Conservation (phyloP, 2,888 invertebrate genomes). For the Selenia dentaria region DNA sequence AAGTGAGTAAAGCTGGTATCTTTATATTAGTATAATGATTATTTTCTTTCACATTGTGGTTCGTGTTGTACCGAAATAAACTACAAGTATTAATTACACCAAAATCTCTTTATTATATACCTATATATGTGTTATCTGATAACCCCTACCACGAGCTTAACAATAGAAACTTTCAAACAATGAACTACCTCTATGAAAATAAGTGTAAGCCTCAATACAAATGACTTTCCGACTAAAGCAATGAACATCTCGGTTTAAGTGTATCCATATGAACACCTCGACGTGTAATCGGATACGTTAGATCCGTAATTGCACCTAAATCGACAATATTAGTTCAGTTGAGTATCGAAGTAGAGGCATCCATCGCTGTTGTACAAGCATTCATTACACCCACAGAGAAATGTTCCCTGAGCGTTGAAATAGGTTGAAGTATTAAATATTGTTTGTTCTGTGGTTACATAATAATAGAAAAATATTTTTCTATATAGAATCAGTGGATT, state of each 20-base stretch:
- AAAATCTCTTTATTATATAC: too few species aligned
- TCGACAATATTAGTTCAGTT: conserved; percentile 66
- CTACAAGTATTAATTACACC: too few species aligned
- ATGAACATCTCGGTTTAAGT: conserved; percentile 48
- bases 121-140: background rate
- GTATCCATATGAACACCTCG: conserved; percentile 38
- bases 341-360: conserved; percentile 47
- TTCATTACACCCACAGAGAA: conserved; percentile 64
- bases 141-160: too few species aligned
- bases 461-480: too few species aligned
- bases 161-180: background rate
- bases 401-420: conserved; percentile 11
- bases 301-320: conserved; percentile 69
- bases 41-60: too few species aligned
- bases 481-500: too few species aligned
- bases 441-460: too few species aligned
- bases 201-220: conserved; percentile 7
- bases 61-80: too few species aligned
- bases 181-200: conserved; percentile 3
- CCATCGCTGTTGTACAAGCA: conserved; percentile 62
- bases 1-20: too few species aligned
- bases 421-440: too few species aligned
- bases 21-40: too few species aligned
- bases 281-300: conserved; percentile 60
- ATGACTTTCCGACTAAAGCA: conserved; percentile 22